These are phyloP conservation scores for Podocnemis expansa DNA, from an alignment of 2,113 vertebrate genomes.

Conservation along the genomic window DNA sequence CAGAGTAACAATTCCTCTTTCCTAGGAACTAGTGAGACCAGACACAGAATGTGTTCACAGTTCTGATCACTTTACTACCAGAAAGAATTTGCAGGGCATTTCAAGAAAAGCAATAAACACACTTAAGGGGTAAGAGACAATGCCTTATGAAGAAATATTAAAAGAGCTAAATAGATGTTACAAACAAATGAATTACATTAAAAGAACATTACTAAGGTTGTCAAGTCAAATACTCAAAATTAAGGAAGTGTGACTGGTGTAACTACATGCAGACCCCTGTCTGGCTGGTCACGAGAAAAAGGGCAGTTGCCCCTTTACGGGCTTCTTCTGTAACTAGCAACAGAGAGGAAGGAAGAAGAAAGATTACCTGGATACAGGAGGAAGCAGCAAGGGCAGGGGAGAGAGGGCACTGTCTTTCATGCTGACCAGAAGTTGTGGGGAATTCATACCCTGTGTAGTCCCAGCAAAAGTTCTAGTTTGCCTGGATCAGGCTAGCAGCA, in stretches of 20 bases:
- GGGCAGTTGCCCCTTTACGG: too few species aligned
- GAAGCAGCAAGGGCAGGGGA: too few species aligned
- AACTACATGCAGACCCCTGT: background rate
- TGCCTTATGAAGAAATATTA: background rate
- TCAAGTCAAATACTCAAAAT: background rate
- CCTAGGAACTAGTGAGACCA: background rate
- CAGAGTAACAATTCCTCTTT: background rate
- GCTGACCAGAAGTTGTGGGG: too few species aligned
- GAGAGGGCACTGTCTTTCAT: too few species aligned
- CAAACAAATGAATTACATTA: background rate
- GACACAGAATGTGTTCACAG: background rate
- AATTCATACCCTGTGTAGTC: too few species aligned
- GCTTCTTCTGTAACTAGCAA: too few species aligned
- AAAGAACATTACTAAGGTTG: background rate
- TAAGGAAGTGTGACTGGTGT: rapidly evolving
- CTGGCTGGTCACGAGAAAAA: background rate
- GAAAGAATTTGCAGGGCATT: background rate
- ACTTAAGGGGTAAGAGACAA: background rate
- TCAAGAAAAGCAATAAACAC: background rate
- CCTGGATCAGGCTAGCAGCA: too few species aligned
- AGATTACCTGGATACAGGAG: too few species aligned
- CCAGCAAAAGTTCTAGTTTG: too few species aligned
- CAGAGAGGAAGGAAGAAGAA: too few species aligned
- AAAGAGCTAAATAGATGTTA: background rate
- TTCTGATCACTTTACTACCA: background rate